A percentile compares a stretch with the other conserved stretches of the same genome.
phyloP scores from a whole-genome alignment of 2,113 vertebrate species.

The Mustelus asterias region DNA sequence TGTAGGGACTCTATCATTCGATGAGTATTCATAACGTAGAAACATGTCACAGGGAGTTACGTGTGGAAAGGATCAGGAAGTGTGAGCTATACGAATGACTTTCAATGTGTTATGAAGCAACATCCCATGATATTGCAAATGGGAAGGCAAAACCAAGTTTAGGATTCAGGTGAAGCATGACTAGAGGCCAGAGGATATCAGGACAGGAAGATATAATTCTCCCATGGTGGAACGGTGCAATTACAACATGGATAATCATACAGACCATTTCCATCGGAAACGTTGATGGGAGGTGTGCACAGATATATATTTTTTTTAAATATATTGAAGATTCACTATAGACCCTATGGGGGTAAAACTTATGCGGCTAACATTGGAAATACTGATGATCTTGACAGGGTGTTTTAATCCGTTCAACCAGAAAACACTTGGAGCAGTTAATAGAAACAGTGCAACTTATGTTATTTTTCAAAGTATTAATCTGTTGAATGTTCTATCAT shows the following conservation, averaged over 20 bases:
- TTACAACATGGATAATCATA: not conserved
- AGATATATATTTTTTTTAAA: not conserved
- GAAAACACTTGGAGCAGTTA: not conserved
- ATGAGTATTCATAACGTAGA: too few species aligned
- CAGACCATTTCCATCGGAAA: not conserved
- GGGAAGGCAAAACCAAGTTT: not conserved
- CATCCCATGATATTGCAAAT: not conserved
- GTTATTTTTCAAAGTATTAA: not conserved
- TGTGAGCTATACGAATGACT: not conserved
- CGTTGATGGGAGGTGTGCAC: not conserved
- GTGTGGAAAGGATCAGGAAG: not conserved
- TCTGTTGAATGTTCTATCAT: not conserved
- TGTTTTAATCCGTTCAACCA: not conserved
- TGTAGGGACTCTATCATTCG: too few species aligned
- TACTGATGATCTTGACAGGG: not conserved
- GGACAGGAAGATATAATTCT: not conserved
- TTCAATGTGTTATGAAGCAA: not conserved
- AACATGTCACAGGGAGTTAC: not conserved
- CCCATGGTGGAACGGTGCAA: not conserved
- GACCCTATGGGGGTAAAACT: not conserved
- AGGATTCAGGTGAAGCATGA: not conserved
- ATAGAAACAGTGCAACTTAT: not conserved
- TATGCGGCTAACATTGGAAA: not conserved
- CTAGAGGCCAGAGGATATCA: not conserved
- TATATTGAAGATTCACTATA: not conserved